phyloP scores from a whole-genome alignment of 2,797 vertebrate species.

The Pteropus rufus region DNA sequence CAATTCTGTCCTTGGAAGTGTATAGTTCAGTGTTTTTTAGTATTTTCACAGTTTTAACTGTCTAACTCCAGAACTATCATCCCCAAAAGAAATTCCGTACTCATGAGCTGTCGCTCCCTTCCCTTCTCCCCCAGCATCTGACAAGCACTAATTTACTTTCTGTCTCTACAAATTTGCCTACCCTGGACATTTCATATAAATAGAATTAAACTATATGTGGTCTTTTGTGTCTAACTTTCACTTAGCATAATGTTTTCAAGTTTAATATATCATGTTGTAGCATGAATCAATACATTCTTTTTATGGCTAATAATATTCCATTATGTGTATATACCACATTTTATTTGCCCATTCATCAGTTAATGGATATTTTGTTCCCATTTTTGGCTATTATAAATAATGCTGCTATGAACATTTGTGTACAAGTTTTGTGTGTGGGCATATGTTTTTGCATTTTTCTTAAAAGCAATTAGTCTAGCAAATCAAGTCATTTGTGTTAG shows the following conservation, averaged over 20 bases:
- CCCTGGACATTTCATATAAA: conserved; percentile 20
- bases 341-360: conserved; percentile 9
- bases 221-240: conserved; percentile 37
- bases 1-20: neutral
- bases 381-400: conserved; percentile 41
- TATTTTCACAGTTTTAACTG: conserved; percentile 7
- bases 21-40: neutral
- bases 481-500: conserved; percentile 37
- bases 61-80: conserved; percentile 6
- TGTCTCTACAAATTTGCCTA: conserved; percentile 2
- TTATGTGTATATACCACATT: neutral
- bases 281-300: conserved; percentile 22
- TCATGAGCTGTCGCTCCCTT: neutral
- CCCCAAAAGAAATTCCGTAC: neutral
- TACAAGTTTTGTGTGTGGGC: neutral
- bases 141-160: neutral
- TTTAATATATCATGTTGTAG: neutral
- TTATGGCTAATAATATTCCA: conserved; percentile 29
- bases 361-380: conserved; percentile 33
- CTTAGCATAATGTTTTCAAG: conserved; percentile 33
- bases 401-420: conserved; percentile 45
- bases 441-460: conserved; percentile 13
- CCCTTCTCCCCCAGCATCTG: neutral
- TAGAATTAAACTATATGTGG: neutral
- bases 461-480: conserved; percentile 44